Base-by-base conservation (phyloP, 2,797 vertebrate genomes). In the Neosilurus mollespiculum region DNA sequence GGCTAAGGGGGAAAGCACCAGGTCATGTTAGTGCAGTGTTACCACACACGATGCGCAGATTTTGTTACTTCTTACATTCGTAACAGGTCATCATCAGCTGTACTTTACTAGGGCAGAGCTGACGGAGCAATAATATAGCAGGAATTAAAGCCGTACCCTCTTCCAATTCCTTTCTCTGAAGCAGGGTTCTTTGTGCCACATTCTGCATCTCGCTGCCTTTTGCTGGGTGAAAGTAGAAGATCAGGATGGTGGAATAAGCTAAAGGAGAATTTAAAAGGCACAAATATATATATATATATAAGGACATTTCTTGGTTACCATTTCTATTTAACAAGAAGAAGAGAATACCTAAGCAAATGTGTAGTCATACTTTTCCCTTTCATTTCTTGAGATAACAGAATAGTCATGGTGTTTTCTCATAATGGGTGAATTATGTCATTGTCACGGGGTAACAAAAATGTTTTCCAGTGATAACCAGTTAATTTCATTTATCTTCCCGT, bases 101-200 rank as follows among this genome's bases (percentile, higher is more conserved):
- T 43, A 43, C 18, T 24, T 73, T 20, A 66, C 26, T 34, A 66
- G n/a, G 6, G n/a, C 12, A 62, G 22, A 62, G n/a, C 18, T 43
- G 4, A 2, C 1, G 43, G 51, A 51, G 20, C 22, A 53, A 26
- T 24, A 15, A 61, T n/a, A 9, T 14, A 7, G 11, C 5, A 20
- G 72, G 14, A 15, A 77, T n/a, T 43, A 37, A 61, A 30, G 18
- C 34, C 43, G 4, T 54, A 93, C 94, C 90, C 92, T 90, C 90
- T 93, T 11, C 94, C 94, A 84, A 95, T 92, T 26, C 95, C 94
- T 0, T 87, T 91, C 6, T 93, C 88, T 0, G 93, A 89, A 66
- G 92, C 66, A 78, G 93, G 92, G 89, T 94, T 97, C 62, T 92
- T 85, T 89, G 91, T 90, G 88, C 93, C 92, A 83, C 94, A 92